Evolutionary conservation across 2,797 vertebrate species (phyloP).

Genomic region (Linurgus olivaceus): DNA sequence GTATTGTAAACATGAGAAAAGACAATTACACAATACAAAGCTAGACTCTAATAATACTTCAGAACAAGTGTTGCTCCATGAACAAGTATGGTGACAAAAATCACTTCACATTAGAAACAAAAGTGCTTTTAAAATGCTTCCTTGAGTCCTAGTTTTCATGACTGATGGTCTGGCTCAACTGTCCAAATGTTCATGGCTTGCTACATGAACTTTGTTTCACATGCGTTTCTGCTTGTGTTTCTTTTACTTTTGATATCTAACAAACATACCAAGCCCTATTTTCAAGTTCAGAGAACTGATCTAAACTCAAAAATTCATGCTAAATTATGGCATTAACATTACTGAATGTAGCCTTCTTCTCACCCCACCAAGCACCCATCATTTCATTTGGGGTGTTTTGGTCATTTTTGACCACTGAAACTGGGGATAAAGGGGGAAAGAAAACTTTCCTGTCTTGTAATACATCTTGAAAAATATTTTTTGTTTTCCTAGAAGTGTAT

Average conservation of each 20-base stretch:
- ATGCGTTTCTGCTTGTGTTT: not conserved
- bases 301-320: not conserved
- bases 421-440: accelerated
- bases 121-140: not conserved
- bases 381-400: not conserved
- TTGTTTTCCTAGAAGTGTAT: not conserved
- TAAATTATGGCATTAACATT: not conserved
- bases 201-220: not conserved
- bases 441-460: not conserved
- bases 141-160: not conserved
- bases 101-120: not conserved
- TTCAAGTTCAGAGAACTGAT: not conserved
- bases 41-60: not conserved
- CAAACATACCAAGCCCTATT: accelerated
- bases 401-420: not conserved
- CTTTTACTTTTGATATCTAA: not conserved
- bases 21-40: not conserved
- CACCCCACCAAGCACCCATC: accelerated
- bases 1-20: not conserved
- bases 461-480: not conserved
- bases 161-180: not conserved
- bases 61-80: not conserved
- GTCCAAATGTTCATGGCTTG: not conserved
- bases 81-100: not conserved
- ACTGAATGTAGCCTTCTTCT: not conserved